Conservation (phyloP, 2,888 invertebrate genomes). For the Tenodera sinensis region DNA sequence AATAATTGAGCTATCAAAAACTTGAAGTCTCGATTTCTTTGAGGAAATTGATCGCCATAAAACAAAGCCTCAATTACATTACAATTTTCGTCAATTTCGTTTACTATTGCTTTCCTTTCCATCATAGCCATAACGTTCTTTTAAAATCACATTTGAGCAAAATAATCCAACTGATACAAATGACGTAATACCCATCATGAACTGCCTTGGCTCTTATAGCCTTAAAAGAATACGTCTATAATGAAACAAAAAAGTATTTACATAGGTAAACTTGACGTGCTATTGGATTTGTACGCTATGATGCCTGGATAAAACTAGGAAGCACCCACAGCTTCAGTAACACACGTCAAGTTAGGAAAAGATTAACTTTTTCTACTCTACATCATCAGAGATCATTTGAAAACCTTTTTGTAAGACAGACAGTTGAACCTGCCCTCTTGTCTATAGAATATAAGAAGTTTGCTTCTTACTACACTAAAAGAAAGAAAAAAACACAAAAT, state of each 20-base stretch:
- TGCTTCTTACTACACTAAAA: not conserved
- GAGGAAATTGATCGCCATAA: too few relatives aligned
- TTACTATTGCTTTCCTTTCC: not conserved
- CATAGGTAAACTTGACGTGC: not conserved
- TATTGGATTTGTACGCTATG: not conserved
- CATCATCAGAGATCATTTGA: slow-evolving; percentile 37
- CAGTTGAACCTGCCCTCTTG: not conserved
- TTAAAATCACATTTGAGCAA: not conserved
- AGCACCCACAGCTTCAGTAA: not conserved
- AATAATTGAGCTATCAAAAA: too few relatives aligned
- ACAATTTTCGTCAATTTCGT: too few relatives aligned
- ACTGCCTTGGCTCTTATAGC: not conserved
- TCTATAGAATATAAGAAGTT: not conserved
- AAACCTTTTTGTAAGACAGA: slow-evolving; percentile 20
- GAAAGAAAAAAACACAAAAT: not conserved
- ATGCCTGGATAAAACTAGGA: not conserved
- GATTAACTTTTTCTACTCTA: slow-evolving; percentile 19
- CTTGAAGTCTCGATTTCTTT: too few relatives aligned
- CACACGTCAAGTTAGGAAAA: not conserved
- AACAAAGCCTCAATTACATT: too few relatives aligned
- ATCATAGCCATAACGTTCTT: not conserved
- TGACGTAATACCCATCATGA: not conserved
- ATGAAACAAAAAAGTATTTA: not conserved
- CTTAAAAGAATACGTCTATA: not conserved
- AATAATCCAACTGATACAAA: not conserved